Percentiles rank a stretch among this genome's conserved stretches.
phyloP scores from a whole-genome alignment of 1,140 invertebrate genomes.

The Eubasilissa regina region DNA sequence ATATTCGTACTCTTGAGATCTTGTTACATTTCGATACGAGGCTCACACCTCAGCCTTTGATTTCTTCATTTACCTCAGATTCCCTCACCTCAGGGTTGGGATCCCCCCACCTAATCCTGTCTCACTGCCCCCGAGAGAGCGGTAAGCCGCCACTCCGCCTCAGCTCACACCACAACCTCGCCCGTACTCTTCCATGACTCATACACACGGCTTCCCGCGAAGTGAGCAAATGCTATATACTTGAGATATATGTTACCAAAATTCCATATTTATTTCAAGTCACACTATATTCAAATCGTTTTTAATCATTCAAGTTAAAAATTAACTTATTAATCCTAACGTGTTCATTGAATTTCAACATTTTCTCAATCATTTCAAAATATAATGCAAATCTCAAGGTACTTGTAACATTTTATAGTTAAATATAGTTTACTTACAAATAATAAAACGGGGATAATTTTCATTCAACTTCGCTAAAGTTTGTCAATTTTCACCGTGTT shows the following conservation, averaged over 20 bases:
- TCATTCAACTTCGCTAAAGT: no score
- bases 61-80: slow-evolving; percentile 52
- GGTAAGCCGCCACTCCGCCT: slow-evolving; percentile 41
- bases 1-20: not conserved
- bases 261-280: no score
- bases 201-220: not conserved
- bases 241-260: not conserved
- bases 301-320: no score
- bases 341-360: no score
- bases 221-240: not conserved
- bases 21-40: not conserved
- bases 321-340: no score
- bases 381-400: no score
- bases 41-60: slow-evolving; percentile 29
- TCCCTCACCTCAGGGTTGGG: slow-evolving; percentile 38
- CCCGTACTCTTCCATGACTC: not conserved
- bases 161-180: slow-evolving; percentile 10
- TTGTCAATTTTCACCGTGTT: no score
- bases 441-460: no score
- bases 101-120: slow-evolving; percentile 52
- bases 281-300: no score
- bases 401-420: no score
- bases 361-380: no score
- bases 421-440: no score
- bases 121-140: slow-evolving; percentile 50